Evolutionary conservation across 2,113 vertebrate genomes (phyloP), one percentile per base, ranked within the genome.

Genomic region (Myotis davidii): DNA sequence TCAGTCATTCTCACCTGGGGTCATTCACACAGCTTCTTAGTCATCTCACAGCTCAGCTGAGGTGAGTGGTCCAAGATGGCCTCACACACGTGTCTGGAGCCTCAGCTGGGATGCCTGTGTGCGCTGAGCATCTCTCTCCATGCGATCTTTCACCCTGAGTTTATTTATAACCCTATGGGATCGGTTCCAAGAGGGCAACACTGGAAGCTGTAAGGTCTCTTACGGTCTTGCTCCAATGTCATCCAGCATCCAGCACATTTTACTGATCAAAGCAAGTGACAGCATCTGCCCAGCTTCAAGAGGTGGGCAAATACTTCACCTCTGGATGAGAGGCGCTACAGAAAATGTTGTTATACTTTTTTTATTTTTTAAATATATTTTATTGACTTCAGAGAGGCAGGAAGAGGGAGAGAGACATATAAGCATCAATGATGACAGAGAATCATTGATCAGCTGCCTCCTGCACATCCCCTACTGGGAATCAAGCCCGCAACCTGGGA

Each of bases 21-120:
- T 86, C 88, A 64, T 78, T 85, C 29, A 17, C n/a, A 37, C 32
- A 90, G 42, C 65, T 84, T 93, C 70, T 79, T 95, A 23, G 34
- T 69, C 34, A 85, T 65, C 25, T 10, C 27, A 23, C 20, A 85
- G 32, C 42, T 88, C 12, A 56, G 7, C 34, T 92, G 54, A 96
- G 72, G 39, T 96, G 17, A 17, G 1, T 79, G 6, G 54, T 65
- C 72, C 25, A 39, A 59, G 0, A 69, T 76, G n/a, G 56, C 72
- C 42, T 88, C 73, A 52, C 29, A 72, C 83, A 34, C 0, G 6
- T 77, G 42, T 77, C 56, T 70, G 5, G 76, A 96, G 61, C 78
- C 79, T 70, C 42, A 70, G 50, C 85, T 85, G 56, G 72, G 45
- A 70, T 52, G 27, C 25, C 34, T 67, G 34, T 39, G 6, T 39